Evolutionary conservation across 2,888 invertebrate species (phyloP).

Genomic region (Lathronympha strigana): DNA sequence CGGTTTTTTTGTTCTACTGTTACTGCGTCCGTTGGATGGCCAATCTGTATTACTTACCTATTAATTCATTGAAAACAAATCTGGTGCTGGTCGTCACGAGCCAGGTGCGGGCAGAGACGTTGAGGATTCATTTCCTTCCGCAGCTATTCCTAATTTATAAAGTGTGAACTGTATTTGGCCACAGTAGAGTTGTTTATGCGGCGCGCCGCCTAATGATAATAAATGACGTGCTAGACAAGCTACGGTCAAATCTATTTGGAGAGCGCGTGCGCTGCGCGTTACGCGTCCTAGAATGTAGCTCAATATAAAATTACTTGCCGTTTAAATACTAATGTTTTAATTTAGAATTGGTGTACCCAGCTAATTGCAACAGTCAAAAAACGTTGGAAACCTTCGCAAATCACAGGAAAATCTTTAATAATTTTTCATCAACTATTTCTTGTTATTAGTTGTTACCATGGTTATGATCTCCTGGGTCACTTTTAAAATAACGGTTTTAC

Average conservation of each 20-base stretch:
- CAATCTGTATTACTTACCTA: not conserved
- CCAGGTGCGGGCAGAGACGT: slow-evolving; percentile 50
- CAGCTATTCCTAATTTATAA: slow-evolving; percentile 40
- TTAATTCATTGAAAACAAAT: slow-evolving; percentile 8
- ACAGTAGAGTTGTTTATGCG: slow-evolving; percentile 52
- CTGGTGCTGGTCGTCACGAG: not conserved
- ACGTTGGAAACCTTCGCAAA: too few species aligned
- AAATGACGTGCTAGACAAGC: slow-evolving; percentile 57
- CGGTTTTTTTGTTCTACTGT: too few species aligned
- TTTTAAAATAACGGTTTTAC: too few species aligned
- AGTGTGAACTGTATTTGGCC: slow-evolving; percentile 50
- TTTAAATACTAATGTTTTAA: too few species aligned
- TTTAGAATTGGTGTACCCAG: too few species aligned
- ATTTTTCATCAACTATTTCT: too few species aligned
- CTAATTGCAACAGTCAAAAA: too few species aligned
- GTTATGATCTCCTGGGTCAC: too few species aligned
- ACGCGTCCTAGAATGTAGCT: slow-evolving; percentile 53
- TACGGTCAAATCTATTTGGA: slow-evolving; percentile 72
- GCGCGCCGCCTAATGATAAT: slow-evolving; percentile 42
- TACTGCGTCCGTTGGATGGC: too few species aligned
- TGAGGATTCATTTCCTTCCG: slow-evolving; percentile 66
- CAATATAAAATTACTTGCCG: slow-evolving; percentile 18
- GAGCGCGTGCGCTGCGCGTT: slow-evolving; percentile 51
- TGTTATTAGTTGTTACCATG: too few species aligned
- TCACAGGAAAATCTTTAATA: too few species aligned